A percentile compares a stretch with the other conserved stretches of the same genome.
Conservation (phyloP, 2,113 vertebrate species). For the Bagarius yarrelli region DNA sequence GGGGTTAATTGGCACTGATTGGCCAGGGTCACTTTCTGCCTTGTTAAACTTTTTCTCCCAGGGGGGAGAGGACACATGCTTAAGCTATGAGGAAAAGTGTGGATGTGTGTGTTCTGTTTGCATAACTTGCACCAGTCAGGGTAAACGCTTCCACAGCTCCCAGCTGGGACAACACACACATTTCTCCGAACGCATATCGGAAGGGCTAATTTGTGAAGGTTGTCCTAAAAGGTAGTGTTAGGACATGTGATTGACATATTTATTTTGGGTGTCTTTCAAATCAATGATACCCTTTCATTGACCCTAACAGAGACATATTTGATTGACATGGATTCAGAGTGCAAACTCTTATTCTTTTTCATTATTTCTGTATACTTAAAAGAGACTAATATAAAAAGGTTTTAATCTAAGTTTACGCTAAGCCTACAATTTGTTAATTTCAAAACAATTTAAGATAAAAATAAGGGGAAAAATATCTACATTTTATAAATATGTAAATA, state of each 20-base stretch:
- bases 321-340: conserved; percentile 25
- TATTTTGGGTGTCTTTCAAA: conserved; percentile 39
- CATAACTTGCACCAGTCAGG: conserved; percentile 24
- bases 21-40: conserved; percentile 59
- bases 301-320: conserved; percentile 21
- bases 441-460: no score
- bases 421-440: background rate
- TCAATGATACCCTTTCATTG: conserved; percentile 9
- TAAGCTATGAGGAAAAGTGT: conserved; percentile 22
- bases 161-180: conserved; percentile 28
- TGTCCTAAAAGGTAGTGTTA: conserved; percentile 31
- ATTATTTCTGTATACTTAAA: background rate
- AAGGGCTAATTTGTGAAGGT: conserved; percentile 34
- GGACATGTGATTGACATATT: conserved; percentile 40
- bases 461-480: no score
- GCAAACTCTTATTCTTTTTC: conserved; percentile 3
- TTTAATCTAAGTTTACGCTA: background rate
- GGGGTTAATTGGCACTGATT: conserved; percentile 60
- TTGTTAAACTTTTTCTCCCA: conserved; percentile 56
- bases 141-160: conserved; percentile 27
- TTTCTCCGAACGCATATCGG: conserved; percentile 11
- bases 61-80: conserved; percentile 4
- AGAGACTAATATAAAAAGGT: background rate
- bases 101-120: conserved; percentile 33
- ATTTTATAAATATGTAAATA: background rate